These are phyloP conservation scores for Varecia variegata DNA, from an alignment of 2,797 vertebrate genomes.

Conservation along the genomic window DNA sequence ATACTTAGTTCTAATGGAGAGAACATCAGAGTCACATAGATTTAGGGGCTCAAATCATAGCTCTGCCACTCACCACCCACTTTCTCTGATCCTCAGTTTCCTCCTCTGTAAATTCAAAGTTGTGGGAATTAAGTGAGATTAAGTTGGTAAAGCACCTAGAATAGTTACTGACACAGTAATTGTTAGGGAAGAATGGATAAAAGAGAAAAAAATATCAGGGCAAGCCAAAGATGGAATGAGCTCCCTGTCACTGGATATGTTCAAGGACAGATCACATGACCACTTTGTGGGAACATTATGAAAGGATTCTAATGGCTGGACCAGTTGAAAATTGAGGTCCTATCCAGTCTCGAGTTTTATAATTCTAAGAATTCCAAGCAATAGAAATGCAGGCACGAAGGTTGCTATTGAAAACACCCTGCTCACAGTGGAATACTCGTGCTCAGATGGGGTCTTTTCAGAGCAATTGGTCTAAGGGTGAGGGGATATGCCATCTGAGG, in stretches of 20 bases:
- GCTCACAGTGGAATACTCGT: background rate
- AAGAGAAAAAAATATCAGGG: background rate
- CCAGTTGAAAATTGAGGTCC: background rate
- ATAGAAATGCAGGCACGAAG: background rate
- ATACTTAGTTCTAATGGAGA: background rate
- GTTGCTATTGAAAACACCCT: background rate
- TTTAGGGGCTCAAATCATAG: background rate
- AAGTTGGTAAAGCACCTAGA: background rate
- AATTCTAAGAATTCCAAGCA: constrained; percentile 19
- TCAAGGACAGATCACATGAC: background rate
- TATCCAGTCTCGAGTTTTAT: background rate
- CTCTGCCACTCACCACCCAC: background rate
- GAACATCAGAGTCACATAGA: background rate
- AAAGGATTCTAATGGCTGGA: background rate
- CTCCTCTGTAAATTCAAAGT: background rate
- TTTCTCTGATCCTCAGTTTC: background rate
- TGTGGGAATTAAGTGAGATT: background rate
- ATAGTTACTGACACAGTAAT: background rate
- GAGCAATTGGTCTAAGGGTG: background rate
- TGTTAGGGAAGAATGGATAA: background rate
- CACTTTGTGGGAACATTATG: background rate
- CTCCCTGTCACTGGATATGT: background rate
- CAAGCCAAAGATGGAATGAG: background rate
- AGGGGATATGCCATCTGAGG: background rate
- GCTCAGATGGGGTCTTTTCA: background rate